These are phyloP conservation scores for Drosophila bunnanda DNA, from an alignment of 2,888 invertebrate genomes.

Conservation along the genomic window DNA sequence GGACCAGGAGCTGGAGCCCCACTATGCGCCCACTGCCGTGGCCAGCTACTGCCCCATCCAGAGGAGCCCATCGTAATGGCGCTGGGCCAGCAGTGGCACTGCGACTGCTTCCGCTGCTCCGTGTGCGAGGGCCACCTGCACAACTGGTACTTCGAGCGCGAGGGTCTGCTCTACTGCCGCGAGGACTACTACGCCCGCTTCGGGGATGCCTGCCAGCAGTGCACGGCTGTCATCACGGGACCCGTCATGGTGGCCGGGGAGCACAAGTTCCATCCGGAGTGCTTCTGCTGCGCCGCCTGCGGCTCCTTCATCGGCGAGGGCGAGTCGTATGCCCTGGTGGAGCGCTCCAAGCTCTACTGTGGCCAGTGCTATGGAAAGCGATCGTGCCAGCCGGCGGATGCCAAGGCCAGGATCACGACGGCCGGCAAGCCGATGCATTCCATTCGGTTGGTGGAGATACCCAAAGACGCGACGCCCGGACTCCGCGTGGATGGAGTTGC, in stretches of 20 bases:
- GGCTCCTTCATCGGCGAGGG: conserved; percentile 94
- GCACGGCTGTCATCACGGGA: conserved; percentile 88
- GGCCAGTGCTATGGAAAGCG: conserved; percentile 89
- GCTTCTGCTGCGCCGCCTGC: conserved; percentile 94
- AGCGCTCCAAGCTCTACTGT: conserved; percentile 94
- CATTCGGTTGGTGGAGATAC: conserved; percentile 93
- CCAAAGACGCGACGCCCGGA: conserved; percentile 87
- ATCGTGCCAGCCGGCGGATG: conserved; percentile 54
- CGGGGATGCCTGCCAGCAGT: conserved; percentile 95
- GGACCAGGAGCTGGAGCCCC: conserved; percentile 15
- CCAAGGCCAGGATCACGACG: conserved; percentile 57
- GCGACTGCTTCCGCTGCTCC: conserved; percentile 96
- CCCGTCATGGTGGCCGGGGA: conserved; percentile 98
- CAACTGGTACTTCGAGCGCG: conserved; percentile 97
- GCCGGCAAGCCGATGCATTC: conserved; percentile 89
- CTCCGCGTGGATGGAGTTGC: conserved; percentile 86
- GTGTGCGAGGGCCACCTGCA: conserved; percentile 94
- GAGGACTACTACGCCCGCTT: conserved; percentile 95
- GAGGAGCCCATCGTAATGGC: conserved; percentile 90
- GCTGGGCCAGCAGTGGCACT: conserved; percentile 94
- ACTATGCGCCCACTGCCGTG: conserved; percentile 39
- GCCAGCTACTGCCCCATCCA: conserved; percentile 59
- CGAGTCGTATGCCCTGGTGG: conserved; percentile 96
- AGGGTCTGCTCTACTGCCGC: conserved; percentile 94
- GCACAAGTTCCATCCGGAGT: conserved; percentile 98